These are phyloP conservation scores for Phaethon lepturus DNA, from an alignment of 2,113 vertebrate genomes.

Conservation along the genomic window DNA sequence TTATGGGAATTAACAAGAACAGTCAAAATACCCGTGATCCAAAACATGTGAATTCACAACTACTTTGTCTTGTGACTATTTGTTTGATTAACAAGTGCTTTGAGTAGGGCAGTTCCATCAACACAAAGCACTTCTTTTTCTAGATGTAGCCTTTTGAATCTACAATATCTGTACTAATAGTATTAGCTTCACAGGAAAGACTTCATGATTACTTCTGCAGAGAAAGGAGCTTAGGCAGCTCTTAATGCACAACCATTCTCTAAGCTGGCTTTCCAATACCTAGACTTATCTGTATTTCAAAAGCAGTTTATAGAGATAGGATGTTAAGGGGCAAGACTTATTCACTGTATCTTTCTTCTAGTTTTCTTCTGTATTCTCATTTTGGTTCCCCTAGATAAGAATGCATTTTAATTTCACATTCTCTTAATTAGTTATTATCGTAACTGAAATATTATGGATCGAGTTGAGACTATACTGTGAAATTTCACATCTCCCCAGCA, in stretches of 20 bases:
- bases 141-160: background rate
- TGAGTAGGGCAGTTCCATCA: background rate
- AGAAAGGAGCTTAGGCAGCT: background rate
- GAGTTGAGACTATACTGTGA: background rate
- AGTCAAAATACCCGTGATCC: background rate
- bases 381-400: background rate
- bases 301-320: background rate
- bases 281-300: background rate
- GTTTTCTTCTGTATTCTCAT: background rate
- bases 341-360: background rate
- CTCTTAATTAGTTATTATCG: background rate
- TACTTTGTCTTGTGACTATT: background rate
- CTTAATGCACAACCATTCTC: background rate
- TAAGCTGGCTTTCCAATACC: background rate
- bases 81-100: background rate
- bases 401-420: background rate
- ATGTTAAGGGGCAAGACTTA: background rate
- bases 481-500: background rate
- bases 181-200: background rate
- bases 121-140: background rate
- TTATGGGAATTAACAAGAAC: rapidly evolving
- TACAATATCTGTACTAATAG: background rate
- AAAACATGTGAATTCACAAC: rapidly evolving
- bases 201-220: background rate
- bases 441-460: background rate